These are phyloP conservation scores for Trissolcus japonicus DNA, from an alignment of 2,888 invertebrate species.

Conservation along the genomic window DNA sequence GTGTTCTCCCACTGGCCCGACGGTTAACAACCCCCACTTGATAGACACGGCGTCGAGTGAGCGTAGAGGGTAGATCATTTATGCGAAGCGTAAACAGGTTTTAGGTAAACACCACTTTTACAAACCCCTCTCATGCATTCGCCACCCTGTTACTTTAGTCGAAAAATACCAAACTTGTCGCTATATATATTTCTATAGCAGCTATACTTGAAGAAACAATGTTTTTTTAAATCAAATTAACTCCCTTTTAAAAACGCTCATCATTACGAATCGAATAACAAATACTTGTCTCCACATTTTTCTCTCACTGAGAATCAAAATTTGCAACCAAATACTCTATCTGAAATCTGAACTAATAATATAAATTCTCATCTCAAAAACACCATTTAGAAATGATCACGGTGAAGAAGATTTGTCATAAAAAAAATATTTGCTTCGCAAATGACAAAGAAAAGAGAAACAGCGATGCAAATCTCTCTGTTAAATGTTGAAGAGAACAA, in stretches of 20 bases:
- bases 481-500: conserved; percentile 24
- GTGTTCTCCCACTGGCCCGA: conserved; percentile 50
- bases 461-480: conserved; percentile 37
- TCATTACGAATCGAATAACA: neutral
- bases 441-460: conserved; percentile 29
- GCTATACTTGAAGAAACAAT: conserved; percentile 27
- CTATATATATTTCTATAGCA: conserved; percentile 3
- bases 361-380: no score
- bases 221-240: conserved; percentile 25
- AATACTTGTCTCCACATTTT: neutral
- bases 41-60: conserved; percentile 52
- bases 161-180: conserved; percentile 39
- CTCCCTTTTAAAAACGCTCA: neutral
- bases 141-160: conserved; percentile 47
- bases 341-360: neutral
- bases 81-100: conserved; percentile 60
- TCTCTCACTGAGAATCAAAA: neutral
- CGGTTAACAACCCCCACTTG: conserved; percentile 58
- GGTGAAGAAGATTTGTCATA: conserved; percentile 20
- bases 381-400: conserved; percentile 1
- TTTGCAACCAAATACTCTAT: neutral
- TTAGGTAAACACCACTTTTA: conserved; percentile 62
- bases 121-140: conserved; percentile 47
- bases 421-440: conserved; percentile 22
- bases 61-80: conserved; percentile 60